A percentile compares a stretch with the other conserved stretches of the same genome.
Conservation (phyloP, 2,113 vertebrate species). For the Phainopepla nitens region DNA sequence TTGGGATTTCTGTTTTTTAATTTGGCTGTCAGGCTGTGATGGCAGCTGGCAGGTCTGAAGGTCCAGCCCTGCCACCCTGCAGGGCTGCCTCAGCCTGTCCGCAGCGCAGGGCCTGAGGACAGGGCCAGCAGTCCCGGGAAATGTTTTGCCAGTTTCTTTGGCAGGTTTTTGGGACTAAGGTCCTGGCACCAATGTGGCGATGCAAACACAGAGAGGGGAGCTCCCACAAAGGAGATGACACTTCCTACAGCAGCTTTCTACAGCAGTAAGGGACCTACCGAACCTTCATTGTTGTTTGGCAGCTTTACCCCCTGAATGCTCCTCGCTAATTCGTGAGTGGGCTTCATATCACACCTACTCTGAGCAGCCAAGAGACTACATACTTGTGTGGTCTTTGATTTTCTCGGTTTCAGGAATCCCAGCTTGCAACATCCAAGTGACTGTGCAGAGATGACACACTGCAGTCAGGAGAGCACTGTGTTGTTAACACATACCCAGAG, state of each 20-base stretch:
- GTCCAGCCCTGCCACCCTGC: background rate
- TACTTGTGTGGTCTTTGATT: background rate
- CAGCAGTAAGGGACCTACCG: background rate
- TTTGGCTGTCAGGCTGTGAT: background rate
- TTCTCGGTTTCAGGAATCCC: background rate
- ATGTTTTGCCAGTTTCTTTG: background rate
- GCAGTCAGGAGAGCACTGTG: fast-evolving
- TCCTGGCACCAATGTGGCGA: background rate
- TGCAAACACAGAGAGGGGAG: background rate
- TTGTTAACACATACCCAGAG: background rate
- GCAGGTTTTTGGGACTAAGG: background rate
- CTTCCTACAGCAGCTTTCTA: background rate
- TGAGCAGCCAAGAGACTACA: background rate
- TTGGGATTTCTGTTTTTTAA: background rate
- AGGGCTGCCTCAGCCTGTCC: background rate
- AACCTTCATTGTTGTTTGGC: background rate
- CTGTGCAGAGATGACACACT: background rate
- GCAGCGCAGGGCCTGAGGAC: background rate
- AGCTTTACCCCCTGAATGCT: background rate
- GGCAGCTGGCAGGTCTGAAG: background rate
- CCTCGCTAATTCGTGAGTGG: background rate
- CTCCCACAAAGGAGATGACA: background rate
- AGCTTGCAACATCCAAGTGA: background rate
- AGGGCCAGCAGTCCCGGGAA: fast-evolving
- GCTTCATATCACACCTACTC: background rate